Evolutionary conservation across 2,797 vertebrate species (phyloP).

Genomic region (Cheirogaleus major): DNA sequence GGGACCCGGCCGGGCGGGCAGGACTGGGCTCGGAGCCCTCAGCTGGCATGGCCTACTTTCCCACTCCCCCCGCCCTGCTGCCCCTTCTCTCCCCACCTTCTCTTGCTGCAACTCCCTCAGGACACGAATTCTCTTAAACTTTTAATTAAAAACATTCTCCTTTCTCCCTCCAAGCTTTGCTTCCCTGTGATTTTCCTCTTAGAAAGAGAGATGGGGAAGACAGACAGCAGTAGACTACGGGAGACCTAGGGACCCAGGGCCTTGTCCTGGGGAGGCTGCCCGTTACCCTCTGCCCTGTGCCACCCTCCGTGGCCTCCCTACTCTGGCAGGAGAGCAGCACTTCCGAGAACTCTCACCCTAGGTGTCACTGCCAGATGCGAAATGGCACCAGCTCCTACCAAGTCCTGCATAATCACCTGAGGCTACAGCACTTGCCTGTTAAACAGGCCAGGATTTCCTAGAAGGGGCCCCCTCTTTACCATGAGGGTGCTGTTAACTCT

Average conservation of each 20-base stretch:
- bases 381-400: neutral
- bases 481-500: neutral
- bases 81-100: neutral
- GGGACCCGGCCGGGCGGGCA: neutral
- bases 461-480: neutral
- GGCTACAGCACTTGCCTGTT: neutral
- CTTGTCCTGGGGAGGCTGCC: neutral
- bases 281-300: neutral
- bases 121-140: constrained; percentile 76
- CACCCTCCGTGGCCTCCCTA: neutral
- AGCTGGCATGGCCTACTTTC: constrained; percentile 57
- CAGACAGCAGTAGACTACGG: fast-evolving
- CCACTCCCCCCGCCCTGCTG: neutral
- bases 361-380: neutral
- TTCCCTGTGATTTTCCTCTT: constrained; percentile 59
- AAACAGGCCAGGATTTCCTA: neutral
- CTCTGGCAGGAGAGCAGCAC: neutral
- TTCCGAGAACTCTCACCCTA: neutral
- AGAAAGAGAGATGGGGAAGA: neutral
- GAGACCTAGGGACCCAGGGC: neutral
- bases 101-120: constrained; percentile 56
- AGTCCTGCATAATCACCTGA: fast-evolving
- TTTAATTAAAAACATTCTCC: constrained; percentile 78
- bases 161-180: constrained; percentile 51
- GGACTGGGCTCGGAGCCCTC: neutral